These are phyloP conservation scores for Rhadinocentrus ornatus DNA, from an alignment of 2,797 vertebrate genomes.

Conservation along the genomic window DNA sequence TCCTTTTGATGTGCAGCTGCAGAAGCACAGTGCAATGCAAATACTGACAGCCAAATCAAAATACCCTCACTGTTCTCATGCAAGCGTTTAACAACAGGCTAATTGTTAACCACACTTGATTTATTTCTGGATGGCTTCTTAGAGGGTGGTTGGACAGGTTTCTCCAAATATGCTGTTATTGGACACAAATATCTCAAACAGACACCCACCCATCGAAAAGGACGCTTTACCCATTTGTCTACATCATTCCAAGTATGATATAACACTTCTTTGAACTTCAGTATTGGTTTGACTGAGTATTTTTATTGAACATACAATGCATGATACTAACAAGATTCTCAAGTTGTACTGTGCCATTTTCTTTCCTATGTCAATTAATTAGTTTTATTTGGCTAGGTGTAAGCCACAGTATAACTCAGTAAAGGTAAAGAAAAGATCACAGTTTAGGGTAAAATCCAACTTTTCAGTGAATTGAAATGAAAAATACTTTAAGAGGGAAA, in stretches of 20 bases:
- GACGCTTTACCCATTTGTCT: constrained; percentile 29
- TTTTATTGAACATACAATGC: too few species aligned
- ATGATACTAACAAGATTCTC: not conserved
- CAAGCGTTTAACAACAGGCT: constrained; percentile 31
- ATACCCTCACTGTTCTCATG: constrained; percentile 28
- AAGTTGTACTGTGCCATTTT: not conserved
- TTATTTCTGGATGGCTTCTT: constrained; percentile 39
- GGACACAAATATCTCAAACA: constrained; percentile 29
- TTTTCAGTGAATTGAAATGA: too few species aligned
- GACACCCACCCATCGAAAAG: not conserved
- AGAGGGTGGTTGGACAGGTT: constrained; percentile 59
- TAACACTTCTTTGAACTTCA: constrained; percentile 25
- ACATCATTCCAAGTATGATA: constrained; percentile 30
- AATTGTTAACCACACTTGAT: constrained; percentile 29
- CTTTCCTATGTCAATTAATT: not conserved
- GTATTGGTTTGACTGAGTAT: not conserved
- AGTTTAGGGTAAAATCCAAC: not conserved
- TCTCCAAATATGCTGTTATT: constrained; percentile 31
- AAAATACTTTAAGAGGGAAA: too few species aligned
- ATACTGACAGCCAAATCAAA: constrained; percentile 28
- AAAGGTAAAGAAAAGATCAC: not conserved
- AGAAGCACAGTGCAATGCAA: not conserved
- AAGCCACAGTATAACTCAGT: not conserved
- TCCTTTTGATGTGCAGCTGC: not conserved
- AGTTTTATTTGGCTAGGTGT: not conserved